Evolutionary conservation across 1,140 invertebrate genomes (phyloP), one percentile per base, ranked within the genome.

Genomic region (Colletes gigas): DNA sequence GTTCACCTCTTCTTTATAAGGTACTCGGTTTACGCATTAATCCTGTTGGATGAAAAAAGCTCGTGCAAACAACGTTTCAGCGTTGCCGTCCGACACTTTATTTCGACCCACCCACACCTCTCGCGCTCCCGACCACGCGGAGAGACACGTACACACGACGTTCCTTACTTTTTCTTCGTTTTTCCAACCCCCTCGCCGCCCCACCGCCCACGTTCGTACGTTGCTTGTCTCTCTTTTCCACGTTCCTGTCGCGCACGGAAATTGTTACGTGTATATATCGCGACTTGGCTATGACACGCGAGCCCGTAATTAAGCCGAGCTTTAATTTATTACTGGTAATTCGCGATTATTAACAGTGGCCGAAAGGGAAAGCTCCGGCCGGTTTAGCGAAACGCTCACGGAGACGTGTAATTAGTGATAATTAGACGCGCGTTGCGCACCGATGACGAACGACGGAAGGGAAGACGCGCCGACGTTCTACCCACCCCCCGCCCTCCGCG

Each of bases 11-110:
- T 81, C 76, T 84, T 75, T 71, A 71, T 74, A 44, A 80, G 76
- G 59, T 75, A 78, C 83, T 84, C 77, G 83, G 77, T 80, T 83
- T 83, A 75, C 83, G 77, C 83, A 83, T 84, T 84, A 84, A 84
- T 84, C 83, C 83, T 60, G 82, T 39, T 54, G 47, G 77, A 81
- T 84, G 83, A 75, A 83, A 84, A 84, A 80, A 74, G 63, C 72
- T 54, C 68, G 70, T 72, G 81, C 83, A 79, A 84, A 84, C 71
- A 84, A 47, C 60, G 83, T 73, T 84, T 84, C 82, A 80, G 50
- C 82, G 71, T 47, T 57, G 19, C 65, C 65, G 50, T 65, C 41
- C 76, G 66, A 30, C 81, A 67, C 50, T 83, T 84, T 83, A 74
- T 71, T 78, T 68, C 10, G 7, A 30, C 62, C n/a, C 69, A 12